Conservation (phyloP, 1,140 invertebrate genomes). For the Drosophila takahashii region DNA sequence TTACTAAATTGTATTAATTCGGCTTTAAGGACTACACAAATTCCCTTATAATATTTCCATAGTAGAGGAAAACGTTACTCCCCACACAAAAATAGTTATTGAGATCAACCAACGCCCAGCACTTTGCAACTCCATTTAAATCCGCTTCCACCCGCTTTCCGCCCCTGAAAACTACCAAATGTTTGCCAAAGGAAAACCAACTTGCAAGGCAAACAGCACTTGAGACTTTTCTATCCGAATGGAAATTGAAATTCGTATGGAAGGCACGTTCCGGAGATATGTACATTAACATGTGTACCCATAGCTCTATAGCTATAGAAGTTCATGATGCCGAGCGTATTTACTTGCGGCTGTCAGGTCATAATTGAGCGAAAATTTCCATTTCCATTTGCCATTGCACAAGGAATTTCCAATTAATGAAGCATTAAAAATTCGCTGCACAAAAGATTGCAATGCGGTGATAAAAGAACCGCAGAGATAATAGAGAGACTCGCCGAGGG, state of each 20-base stretch:
- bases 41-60: neutral
- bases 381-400: slow-evolving; percentile 30
- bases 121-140: slow-evolving; percentile 39
- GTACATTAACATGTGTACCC: slow-evolving; percentile 6
- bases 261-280: slow-evolving; percentile 36
- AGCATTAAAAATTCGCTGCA: slow-evolving; percentile 63
- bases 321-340: slow-evolving; percentile 29
- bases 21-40: neutral
- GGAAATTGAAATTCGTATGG: slow-evolving; percentile 44
- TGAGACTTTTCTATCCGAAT: slow-evolving; percentile 38
- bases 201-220: slow-evolving; percentile 35
- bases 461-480: slow-evolving; percentile 65
- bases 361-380: slow-evolving; percentile 39
- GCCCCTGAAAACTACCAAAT: slow-evolving; percentile 1
- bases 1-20: neutral
- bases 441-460: slow-evolving; percentile 48
- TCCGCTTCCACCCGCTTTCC: slow-evolving; percentile 6
- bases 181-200: slow-evolving; percentile 41
- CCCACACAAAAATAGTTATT: neutral
- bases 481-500: slow-evolving; percentile 38
- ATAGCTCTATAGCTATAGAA: neutral
- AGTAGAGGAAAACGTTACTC: neutral
- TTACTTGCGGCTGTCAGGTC: slow-evolving; percentile 36
- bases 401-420: slow-evolving; percentile 67
- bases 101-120: slow-evolving; percentile 17